Conservation (phyloP, 2,797 vertebrate species). For the Mormyrops boulengeri region DNA sequence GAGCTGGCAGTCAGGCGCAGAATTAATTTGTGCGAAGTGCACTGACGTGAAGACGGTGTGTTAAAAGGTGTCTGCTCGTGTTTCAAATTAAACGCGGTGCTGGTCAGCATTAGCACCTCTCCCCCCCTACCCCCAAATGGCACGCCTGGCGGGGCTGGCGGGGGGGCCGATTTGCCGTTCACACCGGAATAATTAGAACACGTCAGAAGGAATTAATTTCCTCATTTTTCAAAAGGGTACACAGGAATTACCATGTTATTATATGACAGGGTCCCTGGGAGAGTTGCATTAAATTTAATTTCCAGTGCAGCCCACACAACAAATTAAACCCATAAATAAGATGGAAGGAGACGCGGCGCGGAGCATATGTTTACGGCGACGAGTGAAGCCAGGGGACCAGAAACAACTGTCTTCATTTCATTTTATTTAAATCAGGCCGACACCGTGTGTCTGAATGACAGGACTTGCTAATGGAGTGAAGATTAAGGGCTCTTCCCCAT, state of each 20-base stretch:
- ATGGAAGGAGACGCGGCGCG: constrained; percentile 97
- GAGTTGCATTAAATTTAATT: constrained; percentile 99
- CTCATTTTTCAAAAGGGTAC: constrained; percentile 99
- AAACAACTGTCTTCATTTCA: constrained; percentile 99
- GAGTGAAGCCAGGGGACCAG: constrained; percentile 99
- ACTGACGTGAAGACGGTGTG: constrained; percentile 99
- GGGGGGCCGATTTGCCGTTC: constrained; percentile 75
- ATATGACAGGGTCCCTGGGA: constrained; percentile 99
- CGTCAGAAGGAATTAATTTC: constrained; percentile 99
- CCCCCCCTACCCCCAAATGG: constrained; percentile 66
- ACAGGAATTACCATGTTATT: constrained; percentile 99
- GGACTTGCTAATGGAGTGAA: constrained; percentile 89
- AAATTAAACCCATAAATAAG: constrained; percentile 99
- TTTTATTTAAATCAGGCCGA: constrained; percentile 99
- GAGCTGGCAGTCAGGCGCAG: constrained; percentile 85
- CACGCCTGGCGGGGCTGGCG: constrained; percentile 55
- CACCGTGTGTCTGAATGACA: constrained; percentile 99
- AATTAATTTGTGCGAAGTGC: constrained; percentile 99
- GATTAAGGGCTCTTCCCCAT: constrained; percentile 91
- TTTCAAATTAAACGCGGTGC: constrained; percentile 99
- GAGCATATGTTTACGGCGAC: constrained; percentile 99
- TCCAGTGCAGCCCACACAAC: constrained; percentile 99
- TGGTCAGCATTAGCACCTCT: constrained; percentile 99
- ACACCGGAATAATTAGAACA: constrained; percentile 99
- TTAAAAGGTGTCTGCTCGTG: constrained; percentile 99